phyloP scores from a whole-genome alignment of 2,888 invertebrate species.

The Cantharis nigra region DNA sequence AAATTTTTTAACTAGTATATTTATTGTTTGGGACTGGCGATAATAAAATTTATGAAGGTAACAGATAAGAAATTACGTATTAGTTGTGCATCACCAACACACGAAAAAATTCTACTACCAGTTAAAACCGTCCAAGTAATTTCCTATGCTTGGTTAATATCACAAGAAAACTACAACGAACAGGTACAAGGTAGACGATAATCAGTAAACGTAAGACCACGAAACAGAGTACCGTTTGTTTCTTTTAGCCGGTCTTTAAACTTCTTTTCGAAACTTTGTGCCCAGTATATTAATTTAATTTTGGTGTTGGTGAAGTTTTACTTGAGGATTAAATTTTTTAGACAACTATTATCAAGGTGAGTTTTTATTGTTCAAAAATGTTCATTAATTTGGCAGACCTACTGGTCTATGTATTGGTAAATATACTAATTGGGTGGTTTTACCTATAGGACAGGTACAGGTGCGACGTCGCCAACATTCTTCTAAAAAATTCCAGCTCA shows the following conservation, averaged over 20 bases:
- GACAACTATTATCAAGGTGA: background rate
- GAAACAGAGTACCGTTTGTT: conserved; percentile 16
- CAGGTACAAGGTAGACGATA: conserved; percentile 19
- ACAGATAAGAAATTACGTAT: conserved; percentile 13
- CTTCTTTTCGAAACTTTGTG: background rate
- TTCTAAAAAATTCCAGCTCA: background rate
- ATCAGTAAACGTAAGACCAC: conserved; percentile 26
- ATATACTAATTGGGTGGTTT: background rate
- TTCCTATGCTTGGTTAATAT: conserved; percentile 11
- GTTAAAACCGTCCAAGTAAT: conserved; percentile 31
- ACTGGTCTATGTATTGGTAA: background rate
- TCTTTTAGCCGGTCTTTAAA: background rate
- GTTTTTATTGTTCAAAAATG: background rate
- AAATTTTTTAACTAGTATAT: background rate
- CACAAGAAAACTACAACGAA: conserved; percentile 11
- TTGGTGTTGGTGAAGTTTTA: background rate
- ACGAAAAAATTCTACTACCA: conserved; percentile 13
- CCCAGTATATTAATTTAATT: background rate
- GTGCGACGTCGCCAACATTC: background rate
- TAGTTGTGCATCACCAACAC: conserved; percentile 4
- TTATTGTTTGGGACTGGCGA: background rate
- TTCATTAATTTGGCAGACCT: background rate
- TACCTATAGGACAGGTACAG: background rate
- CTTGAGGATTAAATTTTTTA: background rate
- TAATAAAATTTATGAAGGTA: background rate